Evolutionary conservation across 2,888 invertebrate genomes (phyloP).

Genomic region (Drosophila mimica): DNA sequence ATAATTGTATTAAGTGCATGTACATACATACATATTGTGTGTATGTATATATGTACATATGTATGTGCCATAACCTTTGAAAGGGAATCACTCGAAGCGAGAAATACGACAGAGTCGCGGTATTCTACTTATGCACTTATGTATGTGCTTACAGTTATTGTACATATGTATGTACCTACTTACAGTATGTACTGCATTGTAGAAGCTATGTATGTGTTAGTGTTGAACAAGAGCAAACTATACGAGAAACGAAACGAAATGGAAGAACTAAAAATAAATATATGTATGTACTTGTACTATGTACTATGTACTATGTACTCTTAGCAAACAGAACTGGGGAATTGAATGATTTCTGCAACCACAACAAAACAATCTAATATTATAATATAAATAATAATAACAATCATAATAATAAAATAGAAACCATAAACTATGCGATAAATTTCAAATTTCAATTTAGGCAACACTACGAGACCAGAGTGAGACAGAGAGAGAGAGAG

Average conservation of each 20-base stretch:
- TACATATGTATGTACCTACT: conserved; percentile 13
- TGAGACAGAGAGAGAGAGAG: conserved; percentile 26
- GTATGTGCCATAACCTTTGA: conserved; percentile 25
- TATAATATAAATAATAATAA: conserved; percentile 25
- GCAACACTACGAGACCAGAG: conserved; percentile 45
- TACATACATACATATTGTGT: conserved; percentile 23
- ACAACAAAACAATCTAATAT: conserved; percentile 30
- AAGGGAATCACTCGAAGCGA: conserved; percentile 30
- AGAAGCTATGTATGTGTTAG: conserved; percentile 1
- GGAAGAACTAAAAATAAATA: not conserved
- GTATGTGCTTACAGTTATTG: conserved; percentile 30
- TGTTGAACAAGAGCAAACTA: conserved; percentile 36
- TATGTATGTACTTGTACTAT: not conserved
- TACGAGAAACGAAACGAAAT: conserved; percentile 7
- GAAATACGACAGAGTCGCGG: conserved; percentile 24
- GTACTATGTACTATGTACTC: conserved; percentile 6
- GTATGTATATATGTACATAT: not conserved
- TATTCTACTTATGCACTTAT: conserved; percentile 45
- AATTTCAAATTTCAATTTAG: conserved; percentile 35
- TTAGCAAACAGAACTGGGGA: conserved; percentile 11
- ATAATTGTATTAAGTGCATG: conserved; percentile 51
- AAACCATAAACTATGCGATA: conserved; percentile 37
- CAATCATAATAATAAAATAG: conserved; percentile 21
- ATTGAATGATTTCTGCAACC: conserved; percentile 33
- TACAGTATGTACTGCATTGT: conserved; percentile 8